A percentile compares a stretch with the other conserved stretches of the same genome.
These are phyloP conservation scores for Callocephalon fimbriatum DNA, from an alignment of 2,113 vertebrate species.

Conservation along the genomic window DNA sequence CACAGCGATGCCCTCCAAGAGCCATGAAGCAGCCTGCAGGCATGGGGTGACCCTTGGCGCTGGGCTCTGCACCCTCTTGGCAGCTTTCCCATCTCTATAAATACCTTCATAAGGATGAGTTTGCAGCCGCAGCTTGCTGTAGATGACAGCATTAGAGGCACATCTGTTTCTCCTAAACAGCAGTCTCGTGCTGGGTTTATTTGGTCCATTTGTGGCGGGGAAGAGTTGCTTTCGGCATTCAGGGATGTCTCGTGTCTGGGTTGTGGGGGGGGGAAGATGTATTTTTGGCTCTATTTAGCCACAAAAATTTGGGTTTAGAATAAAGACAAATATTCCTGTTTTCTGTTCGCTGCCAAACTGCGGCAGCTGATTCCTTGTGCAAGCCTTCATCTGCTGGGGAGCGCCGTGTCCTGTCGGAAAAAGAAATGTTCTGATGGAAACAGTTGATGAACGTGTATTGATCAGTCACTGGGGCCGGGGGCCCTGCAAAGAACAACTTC, in stretches of 20 bases:
- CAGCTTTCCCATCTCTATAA: not conserved
- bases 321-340: slow-evolving; percentile 34
- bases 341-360: slow-evolving; percentile 26
- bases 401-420: not conserved
- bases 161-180: slow-evolving; percentile 26
- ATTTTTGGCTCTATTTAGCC: slow-evolving; percentile 56
- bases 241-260: slow-evolving; percentile 28
- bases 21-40: rapidly evolving
- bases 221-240: not conserved
- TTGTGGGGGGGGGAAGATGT: not conserved
- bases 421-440: slow-evolving; percentile 30
- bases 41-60: rapidly evolving
- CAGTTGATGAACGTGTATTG: not conserved
- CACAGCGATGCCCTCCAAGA: not conserved
- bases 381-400: slow-evolving; percentile 29
- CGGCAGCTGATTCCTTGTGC: slow-evolving; percentile 26
- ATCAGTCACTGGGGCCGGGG: not conserved
- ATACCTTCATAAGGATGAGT: slow-evolving; percentile 10
- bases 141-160: slow-evolving; percentile 41
- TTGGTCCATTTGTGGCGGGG: not conserved
- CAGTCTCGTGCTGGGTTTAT: slow-evolving; percentile 49
- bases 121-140: not conserved
- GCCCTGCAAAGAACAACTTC: not conserved
- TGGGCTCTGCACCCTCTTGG: not conserved
- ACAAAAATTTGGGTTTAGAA: slow-evolving; percentile 44